These are phyloP conservation scores for Chloroceryle aenea DNA, from an alignment of 2,113 vertebrate species.

Conservation along the genomic window DNA sequence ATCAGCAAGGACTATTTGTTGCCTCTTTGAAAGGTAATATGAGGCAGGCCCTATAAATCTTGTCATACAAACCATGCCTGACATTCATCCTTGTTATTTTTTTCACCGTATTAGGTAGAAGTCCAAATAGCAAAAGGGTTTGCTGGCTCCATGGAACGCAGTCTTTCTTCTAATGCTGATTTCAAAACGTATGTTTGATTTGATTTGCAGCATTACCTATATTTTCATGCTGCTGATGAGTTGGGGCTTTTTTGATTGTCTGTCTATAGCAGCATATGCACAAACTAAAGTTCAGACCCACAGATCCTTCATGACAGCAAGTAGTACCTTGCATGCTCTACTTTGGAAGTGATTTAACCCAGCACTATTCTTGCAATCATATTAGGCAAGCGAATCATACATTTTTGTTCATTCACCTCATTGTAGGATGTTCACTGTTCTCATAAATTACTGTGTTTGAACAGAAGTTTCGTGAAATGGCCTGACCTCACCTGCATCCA, in stretches of 20 bases:
- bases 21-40: constrained; percentile 76
- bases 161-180: not conserved
- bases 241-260: not conserved
- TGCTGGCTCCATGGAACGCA: not conserved
- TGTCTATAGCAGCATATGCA: not conserved
- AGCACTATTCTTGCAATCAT: not conserved
- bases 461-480: not conserved
- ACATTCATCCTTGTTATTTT: constrained; percentile 58
- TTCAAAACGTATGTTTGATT: not conserved
- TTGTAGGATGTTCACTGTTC: not conserved
- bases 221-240: not conserved
- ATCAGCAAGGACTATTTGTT: constrained; percentile 79
- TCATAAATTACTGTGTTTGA: not conserved
- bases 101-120: constrained; percentile 35
- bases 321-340: not conserved
- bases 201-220: not conserved
- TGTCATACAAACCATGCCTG: constrained; percentile 50
- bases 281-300: not conserved
- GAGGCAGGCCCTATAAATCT: constrained; percentile 49
- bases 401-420: not conserved
- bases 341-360: not conserved
- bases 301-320: not conserved
- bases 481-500: accelerated
- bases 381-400: not conserved
- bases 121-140: constrained; percentile 2